Percentiles rank a stretch among this genome's conserved stretches.
phyloP scores from a whole-genome alignment of 1,140 invertebrate species.

The Aphaenogaster floridana region DNA sequence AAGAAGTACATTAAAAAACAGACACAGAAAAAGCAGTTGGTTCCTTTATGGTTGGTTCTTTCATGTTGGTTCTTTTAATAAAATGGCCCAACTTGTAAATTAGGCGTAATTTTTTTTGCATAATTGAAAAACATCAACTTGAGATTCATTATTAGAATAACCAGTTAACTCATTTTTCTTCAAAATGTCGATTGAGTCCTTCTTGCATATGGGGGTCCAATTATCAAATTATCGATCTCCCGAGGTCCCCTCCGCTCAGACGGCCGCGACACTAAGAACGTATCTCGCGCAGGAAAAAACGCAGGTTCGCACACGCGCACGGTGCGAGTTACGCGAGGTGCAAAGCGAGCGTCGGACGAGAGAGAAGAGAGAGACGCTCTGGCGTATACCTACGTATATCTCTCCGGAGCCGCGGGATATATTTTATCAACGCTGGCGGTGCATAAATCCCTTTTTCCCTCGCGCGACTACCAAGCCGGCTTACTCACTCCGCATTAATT shows the following conservation, averaged over 20 bases:
- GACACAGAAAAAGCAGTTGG: no score
- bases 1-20: no score
- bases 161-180: no score
- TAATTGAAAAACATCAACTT: no score
- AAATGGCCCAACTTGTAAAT: no score
- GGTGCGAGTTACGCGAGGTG: conserved; percentile 15
- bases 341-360: conserved; percentile 31
- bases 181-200: no score
- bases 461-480: conserved; percentile 50
- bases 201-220: no score
- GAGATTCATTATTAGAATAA: no score
- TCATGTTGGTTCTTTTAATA: no score
- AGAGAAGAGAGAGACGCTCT: neutral
- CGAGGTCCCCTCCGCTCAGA: neutral
- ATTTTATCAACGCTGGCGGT: conserved; percentile 67
- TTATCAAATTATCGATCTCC: neutral
- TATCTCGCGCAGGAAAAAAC: conserved; percentile 3
- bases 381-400: neutral
- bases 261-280: neutral
- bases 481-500: conserved; percentile 74
- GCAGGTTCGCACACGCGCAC: conserved; percentile 29
- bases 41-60: no score
- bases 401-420: conserved; percentile 40
- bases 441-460: conserved; percentile 53
- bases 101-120: no score